Evolutionary conservation across 2,797 vertebrate genomes (phyloP).

Genomic region (Tamandua tetradactyla): DNA sequence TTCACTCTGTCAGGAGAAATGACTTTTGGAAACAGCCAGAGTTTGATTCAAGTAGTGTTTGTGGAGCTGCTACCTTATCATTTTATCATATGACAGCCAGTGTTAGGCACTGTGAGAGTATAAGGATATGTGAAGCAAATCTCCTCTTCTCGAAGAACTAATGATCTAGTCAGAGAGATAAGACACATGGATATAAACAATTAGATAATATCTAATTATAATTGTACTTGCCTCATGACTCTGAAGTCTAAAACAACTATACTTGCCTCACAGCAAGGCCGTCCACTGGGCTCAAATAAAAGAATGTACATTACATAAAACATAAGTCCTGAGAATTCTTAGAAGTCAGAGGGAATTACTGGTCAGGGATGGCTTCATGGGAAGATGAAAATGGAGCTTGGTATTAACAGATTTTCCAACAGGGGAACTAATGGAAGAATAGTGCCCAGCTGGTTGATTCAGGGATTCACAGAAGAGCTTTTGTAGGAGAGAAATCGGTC

Average conservation of each 20-base stretch:
- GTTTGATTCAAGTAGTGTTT: rapidly evolving
- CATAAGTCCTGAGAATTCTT: rapidly evolving
- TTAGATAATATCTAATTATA: rapidly evolving
- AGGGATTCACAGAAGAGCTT: rapidly evolving
- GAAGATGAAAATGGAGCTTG: not conserved
- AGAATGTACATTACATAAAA: rapidly evolving
- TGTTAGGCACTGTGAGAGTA: rapidly evolving
- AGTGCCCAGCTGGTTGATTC: rapidly evolving
- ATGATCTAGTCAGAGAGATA: rapidly evolving
- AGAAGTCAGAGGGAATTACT: rapidly evolving
- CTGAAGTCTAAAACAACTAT: too few species aligned
- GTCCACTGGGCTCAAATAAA: rapidly evolving
- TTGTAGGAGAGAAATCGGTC: rapidly evolving
- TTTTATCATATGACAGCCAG: too few species aligned
- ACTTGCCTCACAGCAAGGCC: rapidly evolving
- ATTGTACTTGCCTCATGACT: too few species aligned
- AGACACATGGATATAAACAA: rapidly evolving
- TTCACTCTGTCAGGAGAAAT: rapidly evolving
- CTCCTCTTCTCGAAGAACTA: rapidly evolving
- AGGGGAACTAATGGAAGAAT: not conserved
- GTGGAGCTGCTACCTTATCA: not conserved
- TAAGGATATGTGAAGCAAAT: rapidly evolving
- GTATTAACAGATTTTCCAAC: rapidly evolving
- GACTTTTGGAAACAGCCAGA: not conserved
- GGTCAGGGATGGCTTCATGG: not conserved